phyloP scores from a whole-genome alignment of 2,113 vertebrate genomes.

The Amazona guildingii region DNA sequence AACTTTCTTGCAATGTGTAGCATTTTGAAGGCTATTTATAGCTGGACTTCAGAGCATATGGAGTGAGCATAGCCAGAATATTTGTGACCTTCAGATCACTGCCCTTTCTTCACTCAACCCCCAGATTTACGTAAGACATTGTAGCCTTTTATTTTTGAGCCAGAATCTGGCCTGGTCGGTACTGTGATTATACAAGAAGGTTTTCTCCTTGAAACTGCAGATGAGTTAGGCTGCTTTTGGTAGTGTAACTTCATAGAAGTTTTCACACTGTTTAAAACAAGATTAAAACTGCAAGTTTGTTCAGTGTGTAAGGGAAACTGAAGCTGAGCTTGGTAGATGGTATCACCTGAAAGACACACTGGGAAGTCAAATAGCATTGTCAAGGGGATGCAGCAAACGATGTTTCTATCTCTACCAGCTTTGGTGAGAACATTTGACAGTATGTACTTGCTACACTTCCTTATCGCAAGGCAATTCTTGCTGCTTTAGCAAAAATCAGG shows the following conservation, averaged over 20 bases:
- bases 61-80: conserved; percentile 30
- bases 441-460: not conserved
- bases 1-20: conserved; percentile 44
- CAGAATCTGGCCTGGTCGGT: not conserved
- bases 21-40: conserved; percentile 60
- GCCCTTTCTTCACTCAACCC: conserved; percentile 47
- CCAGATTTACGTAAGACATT: conserved; percentile 33
- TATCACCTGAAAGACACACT: not conserved
- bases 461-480: not conserved
- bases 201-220: not conserved
- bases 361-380: not conserved
- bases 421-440: not conserved
- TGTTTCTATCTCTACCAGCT: not conserved
- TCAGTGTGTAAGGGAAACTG: not conserved
- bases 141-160: conserved; percentile 55
- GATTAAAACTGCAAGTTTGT: not conserved
- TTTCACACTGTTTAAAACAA: conserved; percentile 1
- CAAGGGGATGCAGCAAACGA: not conserved
- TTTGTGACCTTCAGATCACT: conserved; percentile 44
- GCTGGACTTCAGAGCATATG: conserved; percentile 53
- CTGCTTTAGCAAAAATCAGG: not conserved
- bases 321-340: not conserved
- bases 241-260: not conserved
- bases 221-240: not conserved
- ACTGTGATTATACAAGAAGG: not conserved